Evolutionary conservation across 2,888 invertebrate genomes (phyloP), one percentile per base, ranked within the genome.

Genomic region (Hoplodrina ambigua): DNA sequence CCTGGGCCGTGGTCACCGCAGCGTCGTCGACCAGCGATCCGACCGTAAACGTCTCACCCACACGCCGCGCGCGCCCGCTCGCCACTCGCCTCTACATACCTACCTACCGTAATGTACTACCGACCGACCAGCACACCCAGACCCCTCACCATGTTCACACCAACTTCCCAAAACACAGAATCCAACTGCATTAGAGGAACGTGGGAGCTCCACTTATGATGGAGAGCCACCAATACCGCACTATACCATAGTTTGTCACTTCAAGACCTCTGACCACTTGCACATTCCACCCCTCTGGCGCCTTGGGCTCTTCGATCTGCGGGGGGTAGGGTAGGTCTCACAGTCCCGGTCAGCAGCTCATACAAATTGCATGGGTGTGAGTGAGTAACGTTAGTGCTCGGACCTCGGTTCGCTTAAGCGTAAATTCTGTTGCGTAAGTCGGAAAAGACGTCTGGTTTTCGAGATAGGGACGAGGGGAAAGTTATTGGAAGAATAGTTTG

Each of bases 31-130:
- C 93, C 94, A 91, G 94, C 95, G 94, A 94, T 93, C 93, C 94
- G 89, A 93, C 95, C 95, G 95, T 95, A 95, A 95, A 95, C 95
- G 95, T 95, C 95, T 95, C 94, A 93, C 95, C 94, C 95, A 95
- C 94, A 93, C 93, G 92, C 93, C 91, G 93, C 92, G 92, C 88
- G 89, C 94, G 90, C 93, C 93, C 93, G 93, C 92, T 93, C 90
- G 93, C 94, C 93, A 91, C 91, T 94, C 91, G 91, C 92, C 89
- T 87, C 89, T 90, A 93, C 92, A 91, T 92, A 94, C 93, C 92
- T 91, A 94, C 93, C 90, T 90, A 94, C 93, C 88, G 87, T 90
- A 92, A 93, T 92, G 91, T 91, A 92, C 91, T 89, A 86, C 78
- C 72, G 70, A 76, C 77, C 80, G 72, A 41, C 94, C 93, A 91